Conservation (phyloP, 2,888 invertebrate species). For the Callosobruchus maculatus region DNA sequence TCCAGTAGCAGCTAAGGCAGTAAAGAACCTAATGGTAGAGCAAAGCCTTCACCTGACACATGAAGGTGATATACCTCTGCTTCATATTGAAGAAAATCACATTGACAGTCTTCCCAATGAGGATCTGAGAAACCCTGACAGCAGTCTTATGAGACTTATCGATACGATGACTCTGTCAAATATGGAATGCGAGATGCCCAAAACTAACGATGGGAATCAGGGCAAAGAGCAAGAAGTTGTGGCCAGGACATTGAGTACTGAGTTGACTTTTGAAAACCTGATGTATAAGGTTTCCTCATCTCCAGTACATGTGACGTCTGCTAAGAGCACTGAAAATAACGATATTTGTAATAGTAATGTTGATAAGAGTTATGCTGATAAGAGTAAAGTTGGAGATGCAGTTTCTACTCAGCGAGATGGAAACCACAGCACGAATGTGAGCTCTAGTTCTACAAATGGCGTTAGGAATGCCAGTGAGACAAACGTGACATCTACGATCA, state of each 20-base stretch:
- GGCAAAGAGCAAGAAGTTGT: not conserved
- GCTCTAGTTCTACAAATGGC: not conserved
- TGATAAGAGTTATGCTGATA: too few relatives aligned
- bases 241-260: not conserved
- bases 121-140: conserved; percentile 7
- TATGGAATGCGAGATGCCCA: not conserved
- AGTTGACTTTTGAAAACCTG: not conserved
- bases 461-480: not conserved
- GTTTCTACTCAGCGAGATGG: too few relatives aligned
- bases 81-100: conserved; percentile 22
- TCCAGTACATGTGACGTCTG: not conserved
- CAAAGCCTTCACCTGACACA: conserved; percentile 17
- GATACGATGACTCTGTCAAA: conserved; percentile 13
- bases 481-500: not conserved
- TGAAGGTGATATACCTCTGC: conserved; percentile 24
- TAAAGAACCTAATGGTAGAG: conserved; percentile 1
- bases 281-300: not conserved
- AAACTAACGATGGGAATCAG: not conserved
- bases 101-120: conserved; percentile 17
- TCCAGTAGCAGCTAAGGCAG: not conserved
- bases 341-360: not conserved
- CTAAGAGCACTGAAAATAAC: not conserved
- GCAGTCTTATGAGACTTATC: conserved; percentile 17
- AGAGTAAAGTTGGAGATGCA: too few relatives aligned
- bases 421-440: too few relatives aligned